Percentiles rank a stretch among this genome's conserved stretches.
Conservation (phyloP, 2,797 vertebrate species). For the Halcyon leucocephala region DNA sequence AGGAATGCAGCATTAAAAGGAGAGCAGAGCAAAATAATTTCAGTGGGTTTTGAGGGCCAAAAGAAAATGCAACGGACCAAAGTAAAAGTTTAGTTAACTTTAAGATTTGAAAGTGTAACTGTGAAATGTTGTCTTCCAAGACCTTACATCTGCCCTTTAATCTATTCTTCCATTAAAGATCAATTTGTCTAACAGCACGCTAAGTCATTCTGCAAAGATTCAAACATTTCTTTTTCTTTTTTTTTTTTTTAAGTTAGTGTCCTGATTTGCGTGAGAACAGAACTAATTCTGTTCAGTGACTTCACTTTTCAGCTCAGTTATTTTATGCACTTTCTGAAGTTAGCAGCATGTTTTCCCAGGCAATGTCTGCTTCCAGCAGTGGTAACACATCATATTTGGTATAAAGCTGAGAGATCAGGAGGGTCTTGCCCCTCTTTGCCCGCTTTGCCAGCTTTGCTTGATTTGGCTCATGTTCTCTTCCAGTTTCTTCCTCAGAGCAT, state of each 20-base stretch:
- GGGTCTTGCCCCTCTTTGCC: too few relatives aligned
- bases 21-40: background rate
- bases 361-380: too few relatives aligned
- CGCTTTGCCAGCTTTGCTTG: too few relatives aligned
- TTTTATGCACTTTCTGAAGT: too few relatives aligned
- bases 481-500: too few relatives aligned
- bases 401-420: too few relatives aligned
- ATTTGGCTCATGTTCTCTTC: too few relatives aligned
- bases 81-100: background rate
- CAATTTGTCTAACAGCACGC: background rate
- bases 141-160: background rate
- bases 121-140: background rate
- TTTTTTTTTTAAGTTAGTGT: background rate
- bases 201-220: background rate
- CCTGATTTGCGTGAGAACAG: too few relatives aligned
- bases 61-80: background rate
- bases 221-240: background rate
- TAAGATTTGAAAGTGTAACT: background rate
- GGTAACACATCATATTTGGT: too few relatives aligned
- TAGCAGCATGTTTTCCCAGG: too few relatives aligned
- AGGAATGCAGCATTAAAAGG: rapidly evolving
- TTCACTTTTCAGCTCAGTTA: too few relatives aligned
- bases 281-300: too few relatives aligned
- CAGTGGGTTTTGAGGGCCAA: background rate
- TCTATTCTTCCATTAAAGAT: background rate